These are phyloP conservation scores for Temnothorax nylanderi DNA, from an alignment of 1,140 invertebrate species.

Conservation along the genomic window DNA sequence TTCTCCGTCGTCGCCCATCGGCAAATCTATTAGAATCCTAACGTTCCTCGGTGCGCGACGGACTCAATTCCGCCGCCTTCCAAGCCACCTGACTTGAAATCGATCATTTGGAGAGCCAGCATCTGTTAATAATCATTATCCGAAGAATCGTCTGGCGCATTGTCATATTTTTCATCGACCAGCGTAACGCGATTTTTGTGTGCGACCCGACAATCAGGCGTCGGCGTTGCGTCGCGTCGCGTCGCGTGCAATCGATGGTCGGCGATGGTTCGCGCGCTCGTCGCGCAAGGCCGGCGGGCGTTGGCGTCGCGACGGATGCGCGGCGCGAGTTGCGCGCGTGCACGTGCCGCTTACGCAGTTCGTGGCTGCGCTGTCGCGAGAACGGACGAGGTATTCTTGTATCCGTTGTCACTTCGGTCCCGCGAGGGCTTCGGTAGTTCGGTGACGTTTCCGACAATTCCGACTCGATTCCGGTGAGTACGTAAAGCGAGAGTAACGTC, in stretches of 20 bases:
- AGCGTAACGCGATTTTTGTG: neutral
- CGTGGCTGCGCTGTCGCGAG: slow-evolving; percentile 77
- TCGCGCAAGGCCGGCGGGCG: slow-evolving; percentile 25
- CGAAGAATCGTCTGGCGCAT: neutral
- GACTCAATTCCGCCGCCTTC: too few species aligned
- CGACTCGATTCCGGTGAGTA: slow-evolving; percentile 16
- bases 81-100: too few species aligned
- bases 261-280: neutral
- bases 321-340: slow-evolving; percentile 61
- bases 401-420: slow-evolving; percentile 63
- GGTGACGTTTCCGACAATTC: slow-evolving; percentile 50
- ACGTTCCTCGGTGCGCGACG: too few species aligned
- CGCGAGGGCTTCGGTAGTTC: slow-evolving; percentile 66
- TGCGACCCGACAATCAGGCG: neutral
- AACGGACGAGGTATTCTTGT: slow-evolving; percentile 62
- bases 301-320: slow-evolving; percentile 32
- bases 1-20: neutral
- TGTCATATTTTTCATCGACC: neutral
- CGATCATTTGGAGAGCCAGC: too few species aligned
- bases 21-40: too few species aligned
- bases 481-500: neutral
- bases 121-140: too few species aligned
- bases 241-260: slow-evolving; percentile 34
- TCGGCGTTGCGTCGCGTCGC: neutral
- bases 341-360: slow-evolving; percentile 77